Evolutionary conservation across 2,797 vertebrate species (phyloP).

Genomic region (Tapirus indicus): DNA sequence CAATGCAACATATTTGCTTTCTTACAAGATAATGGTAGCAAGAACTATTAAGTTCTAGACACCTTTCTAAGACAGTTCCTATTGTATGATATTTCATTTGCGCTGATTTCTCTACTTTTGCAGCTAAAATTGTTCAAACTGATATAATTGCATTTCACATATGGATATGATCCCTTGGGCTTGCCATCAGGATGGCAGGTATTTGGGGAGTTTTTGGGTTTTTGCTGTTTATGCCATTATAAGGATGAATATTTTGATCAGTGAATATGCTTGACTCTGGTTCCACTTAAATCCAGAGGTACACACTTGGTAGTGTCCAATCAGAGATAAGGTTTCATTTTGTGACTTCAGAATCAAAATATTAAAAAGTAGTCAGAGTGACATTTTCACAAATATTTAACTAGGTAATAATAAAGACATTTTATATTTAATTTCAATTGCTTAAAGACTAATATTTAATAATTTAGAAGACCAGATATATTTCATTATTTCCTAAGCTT

Average conservation of each 20-base stretch:
- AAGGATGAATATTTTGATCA: background rate
- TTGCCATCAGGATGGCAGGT: background rate
- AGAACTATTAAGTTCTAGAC: background rate
- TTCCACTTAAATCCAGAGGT: background rate
- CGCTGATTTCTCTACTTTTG: background rate
- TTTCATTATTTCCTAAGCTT: constrained; percentile 52
- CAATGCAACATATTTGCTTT: background rate
- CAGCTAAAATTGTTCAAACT: background rate
- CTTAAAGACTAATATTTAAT: constrained; percentile 6
- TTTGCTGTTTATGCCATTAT: background rate
- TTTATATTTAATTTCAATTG: constrained; percentile 36
- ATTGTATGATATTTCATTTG: background rate
- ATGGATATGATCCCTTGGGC: background rate
- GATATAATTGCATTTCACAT: background rate
- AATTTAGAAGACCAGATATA: background rate
- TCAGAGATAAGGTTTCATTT: constrained; percentile 13
- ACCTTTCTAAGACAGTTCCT: background rate
- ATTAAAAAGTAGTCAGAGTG: background rate
- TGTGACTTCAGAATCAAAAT: constrained; percentile 1
- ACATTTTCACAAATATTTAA: constrained; percentile 48
- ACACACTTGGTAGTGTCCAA: background rate
- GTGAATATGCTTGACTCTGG: background rate
- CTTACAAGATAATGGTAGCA: background rate
- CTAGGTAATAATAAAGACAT: background rate
- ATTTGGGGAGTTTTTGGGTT: background rate